Evolutionary conservation across 2,113 vertebrate species (phyloP).

Genomic region (Antechinus flavipes): DNA sequence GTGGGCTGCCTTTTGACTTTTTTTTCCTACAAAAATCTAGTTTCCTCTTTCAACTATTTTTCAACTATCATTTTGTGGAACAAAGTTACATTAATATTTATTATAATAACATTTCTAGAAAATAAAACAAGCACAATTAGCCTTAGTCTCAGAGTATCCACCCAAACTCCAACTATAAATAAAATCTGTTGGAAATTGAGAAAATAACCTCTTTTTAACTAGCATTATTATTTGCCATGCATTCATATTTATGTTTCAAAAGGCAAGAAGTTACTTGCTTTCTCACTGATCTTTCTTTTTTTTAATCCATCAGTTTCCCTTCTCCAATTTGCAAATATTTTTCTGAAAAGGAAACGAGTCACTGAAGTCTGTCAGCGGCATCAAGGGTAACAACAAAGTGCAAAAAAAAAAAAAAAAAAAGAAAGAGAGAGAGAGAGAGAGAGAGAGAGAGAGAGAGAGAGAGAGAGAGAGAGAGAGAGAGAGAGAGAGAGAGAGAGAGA

Average conservation of each 20-base stretch:
- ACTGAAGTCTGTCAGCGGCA: constrained; percentile 42
- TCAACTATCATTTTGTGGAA: constrained; percentile 23
- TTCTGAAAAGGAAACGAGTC: constrained; percentile 24
- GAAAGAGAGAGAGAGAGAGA: too few relatives aligned
- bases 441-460: too few relatives aligned
- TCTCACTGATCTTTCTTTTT: constrained; percentile 13
- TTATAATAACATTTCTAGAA: constrained; percentile 38
- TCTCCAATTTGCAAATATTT: constrained; percentile 62
- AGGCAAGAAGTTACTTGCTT: constrained; percentile 59
- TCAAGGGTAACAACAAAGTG: background rate
- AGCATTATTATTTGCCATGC: background rate
- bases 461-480: too few relatives aligned
- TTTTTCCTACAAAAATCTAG: constrained; percentile 43
- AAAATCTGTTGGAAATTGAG: constrained; percentile 26
- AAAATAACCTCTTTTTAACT: constrained; percentile 30
- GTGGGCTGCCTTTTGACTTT: constrained; percentile 58
- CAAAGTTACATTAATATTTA: constrained; percentile 1
- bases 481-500: too few relatives aligned
- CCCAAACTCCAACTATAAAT: constrained; percentile 38
- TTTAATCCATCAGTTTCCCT: constrained; percentile 43
- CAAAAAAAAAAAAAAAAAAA: constrained; percentile 13
- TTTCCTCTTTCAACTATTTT: constrained; percentile 51
- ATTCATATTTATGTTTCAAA: constrained; percentile 42
- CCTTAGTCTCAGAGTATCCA: constrained; percentile 10
- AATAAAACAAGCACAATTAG: constrained; percentile 44